Evolutionary conservation across 2,888 invertebrate species (phyloP), one percentile per base, ranked within the genome.

Genomic region (Sialis fuliginosa): DNA sequence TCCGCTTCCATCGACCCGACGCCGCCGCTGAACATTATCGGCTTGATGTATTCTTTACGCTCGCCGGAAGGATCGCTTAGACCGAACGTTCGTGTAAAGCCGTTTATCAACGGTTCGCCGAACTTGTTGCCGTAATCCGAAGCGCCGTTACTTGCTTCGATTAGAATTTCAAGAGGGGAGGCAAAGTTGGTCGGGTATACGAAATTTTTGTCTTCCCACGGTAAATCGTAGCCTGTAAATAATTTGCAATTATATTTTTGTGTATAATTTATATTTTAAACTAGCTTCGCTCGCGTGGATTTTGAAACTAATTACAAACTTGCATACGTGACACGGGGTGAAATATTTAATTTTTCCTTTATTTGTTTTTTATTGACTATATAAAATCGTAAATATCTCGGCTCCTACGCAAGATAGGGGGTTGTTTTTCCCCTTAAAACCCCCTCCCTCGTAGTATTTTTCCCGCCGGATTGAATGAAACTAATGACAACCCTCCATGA

Each of bases 111-210:
- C 0, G 97, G 97, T 63, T 98, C 97, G 0, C 96, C 97, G 67
- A 97, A 98, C 68, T 98, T 97, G 65, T 98, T 98, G 6, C 97
- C 97, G 64, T 97, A 98, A 63, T 98, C 97, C 0, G 95, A 95
- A 4, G 96, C 97, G 2, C 97, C 97, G 62, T 97, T 91, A 62
- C 92, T 93, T 1, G 96, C 97, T 64, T 96, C 92, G 32, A 98
- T 80, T 13, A 91, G 77, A 41, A 97, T 81, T 62, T 92, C 84
- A 9, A 90, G 65, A 0, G 97, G 92, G 1, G 77, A 71, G 1
- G 96, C 95, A 67, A 98, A 90, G 54, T 93, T 92, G 35, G 66
- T 67, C 0, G 97, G 95, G 66, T 97, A 96, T 45, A 71, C 65
- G 57, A 76, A 76, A 6, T 61, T 64, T 22, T 66, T 59, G 43